Base-by-base conservation (phyloP, 2,797 vertebrate genomes). In the Crenuchus spilurus region DNA sequence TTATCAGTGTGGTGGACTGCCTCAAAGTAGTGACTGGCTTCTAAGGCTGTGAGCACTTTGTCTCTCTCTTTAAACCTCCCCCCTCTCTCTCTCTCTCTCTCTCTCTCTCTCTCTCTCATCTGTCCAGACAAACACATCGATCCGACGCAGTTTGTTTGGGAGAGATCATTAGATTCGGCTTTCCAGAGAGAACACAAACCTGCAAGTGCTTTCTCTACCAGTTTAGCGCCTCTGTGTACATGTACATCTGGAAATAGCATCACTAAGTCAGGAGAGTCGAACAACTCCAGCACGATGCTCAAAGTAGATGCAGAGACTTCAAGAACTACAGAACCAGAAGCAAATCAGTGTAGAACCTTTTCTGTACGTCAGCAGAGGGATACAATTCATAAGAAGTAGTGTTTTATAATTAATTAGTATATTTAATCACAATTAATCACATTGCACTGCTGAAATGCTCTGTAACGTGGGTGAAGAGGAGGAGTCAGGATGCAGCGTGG, bases 61-160 rank as follows among this genome's bases (percentile, higher is more conserved):
- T 58, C 39, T 41, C 11, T 9, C 37, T 62, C 35, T 14, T 10
- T 48, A 2, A 16, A 9, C 46, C 46, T 46, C n/a, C 44, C 1
- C 33, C 8, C 33, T 35, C 33, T 35, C 33, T 35, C 33, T 35
- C 41, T 14, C 5, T 20, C 42, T 46, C 42, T 46, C 42, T 46
- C 42, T n/a, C 42, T 6, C 42, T 48, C 16, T 76, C 77, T 73
- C 44, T 41, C 70, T 77, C 61, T 66, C 66, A 65, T 76, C 75
- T 57, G 33, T 64, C 62, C 70, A 76, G 75, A 82, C 70, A 85
- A 84, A 80, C 79, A 73, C 82, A 85, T 85, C 64, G 84, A 84
- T 81, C 70, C 28, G 33, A 39, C 74, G 52, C 37, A 14, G 54
- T 78, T 67, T 74, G 74, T 82, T 76, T 81, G 76, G 35, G 44